Conservation (phyloP, 2,888 invertebrate species). For the Cheiracanthium punctorium region DNA sequence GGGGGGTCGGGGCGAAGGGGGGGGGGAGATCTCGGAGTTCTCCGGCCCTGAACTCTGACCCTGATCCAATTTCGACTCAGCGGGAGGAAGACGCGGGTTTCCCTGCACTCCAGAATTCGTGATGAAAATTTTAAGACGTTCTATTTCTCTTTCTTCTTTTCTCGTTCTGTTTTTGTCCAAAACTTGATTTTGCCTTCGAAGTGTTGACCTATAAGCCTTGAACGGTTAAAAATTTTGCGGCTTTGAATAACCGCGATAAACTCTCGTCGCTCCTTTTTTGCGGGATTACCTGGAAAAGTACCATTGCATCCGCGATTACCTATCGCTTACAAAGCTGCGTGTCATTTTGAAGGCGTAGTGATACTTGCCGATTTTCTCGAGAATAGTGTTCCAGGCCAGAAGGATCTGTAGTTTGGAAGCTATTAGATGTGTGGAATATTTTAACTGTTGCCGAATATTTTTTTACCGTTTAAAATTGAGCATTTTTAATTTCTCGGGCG, state of each 20-base stretch:
- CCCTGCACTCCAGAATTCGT: conserved; percentile 11
- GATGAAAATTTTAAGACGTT: conserved; percentile 34
- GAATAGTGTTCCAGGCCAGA: no score
- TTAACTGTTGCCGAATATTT: no score
- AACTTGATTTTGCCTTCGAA: conserved; percentile 13
- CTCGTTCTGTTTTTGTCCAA: background rate
- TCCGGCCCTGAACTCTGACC: conserved; percentile 58
- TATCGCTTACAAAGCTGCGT: no score
- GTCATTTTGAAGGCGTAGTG: no score
- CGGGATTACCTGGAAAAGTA: no score
- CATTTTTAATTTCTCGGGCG: no score
- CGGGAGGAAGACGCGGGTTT: conserved; percentile 2
- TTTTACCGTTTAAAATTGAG: no score
- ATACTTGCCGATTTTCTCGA: no score
- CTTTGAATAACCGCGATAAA: background rate
- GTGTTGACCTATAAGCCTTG: background rate
- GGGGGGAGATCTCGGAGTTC: background rate
- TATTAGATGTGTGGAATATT: no score
- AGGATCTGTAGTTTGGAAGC: no score
- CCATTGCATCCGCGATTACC: no score
- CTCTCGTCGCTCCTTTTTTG: no score
- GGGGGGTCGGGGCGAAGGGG: background rate
- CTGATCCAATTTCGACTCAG: conserved; percentile 65
- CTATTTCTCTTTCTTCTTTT: background rate
- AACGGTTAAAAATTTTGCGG: background rate